phyloP scores from a whole-genome alignment of 2,113 vertebrate genomes.

The Holacanthus passer region DNA sequence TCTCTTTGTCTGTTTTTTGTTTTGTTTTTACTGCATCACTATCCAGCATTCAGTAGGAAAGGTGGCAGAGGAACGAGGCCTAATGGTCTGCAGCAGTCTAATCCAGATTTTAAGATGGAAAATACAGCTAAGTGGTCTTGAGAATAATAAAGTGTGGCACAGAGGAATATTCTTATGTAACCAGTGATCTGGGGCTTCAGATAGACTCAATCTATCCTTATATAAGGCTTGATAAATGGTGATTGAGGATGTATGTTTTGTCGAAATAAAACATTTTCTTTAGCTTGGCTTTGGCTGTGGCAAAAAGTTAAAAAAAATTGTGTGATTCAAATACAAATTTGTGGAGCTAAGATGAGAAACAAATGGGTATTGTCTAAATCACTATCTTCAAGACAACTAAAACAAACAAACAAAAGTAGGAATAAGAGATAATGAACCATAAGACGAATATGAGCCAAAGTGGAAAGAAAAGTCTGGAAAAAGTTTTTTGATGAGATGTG shows the following conservation, averaged over 20 bases:
- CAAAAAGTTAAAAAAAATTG: background rate
- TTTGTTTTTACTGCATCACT: slow-evolving; percentile 8
- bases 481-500: background rate
- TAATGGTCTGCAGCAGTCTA: slow-evolving; percentile 5
- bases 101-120: slow-evolving; percentile 49
- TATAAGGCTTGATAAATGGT: background rate
- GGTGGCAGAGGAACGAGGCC: slow-evolving; percentile 24
- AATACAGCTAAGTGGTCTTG: slow-evolving; percentile 37
- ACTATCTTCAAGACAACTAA: background rate
- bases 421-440: background rate
- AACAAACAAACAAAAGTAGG: background rate
- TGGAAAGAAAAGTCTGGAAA: background rate
- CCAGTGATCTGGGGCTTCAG: background rate
- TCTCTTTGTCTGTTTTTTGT: background rate
- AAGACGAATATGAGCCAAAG: background rate
- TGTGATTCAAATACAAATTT: background rate
- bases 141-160: slow-evolving; percentile 28
- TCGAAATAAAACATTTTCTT: background rate
- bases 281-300: background rate
- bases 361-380: background rate
- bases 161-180: slow-evolving; percentile 47
- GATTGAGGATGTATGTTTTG: background rate
- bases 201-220: background rate
- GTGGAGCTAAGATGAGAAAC: background rate
- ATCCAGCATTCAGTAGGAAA: slow-evolving; percentile 17